Conservation (phyloP, 2,797 vertebrate species). For the Mallotus villosus region DNA sequence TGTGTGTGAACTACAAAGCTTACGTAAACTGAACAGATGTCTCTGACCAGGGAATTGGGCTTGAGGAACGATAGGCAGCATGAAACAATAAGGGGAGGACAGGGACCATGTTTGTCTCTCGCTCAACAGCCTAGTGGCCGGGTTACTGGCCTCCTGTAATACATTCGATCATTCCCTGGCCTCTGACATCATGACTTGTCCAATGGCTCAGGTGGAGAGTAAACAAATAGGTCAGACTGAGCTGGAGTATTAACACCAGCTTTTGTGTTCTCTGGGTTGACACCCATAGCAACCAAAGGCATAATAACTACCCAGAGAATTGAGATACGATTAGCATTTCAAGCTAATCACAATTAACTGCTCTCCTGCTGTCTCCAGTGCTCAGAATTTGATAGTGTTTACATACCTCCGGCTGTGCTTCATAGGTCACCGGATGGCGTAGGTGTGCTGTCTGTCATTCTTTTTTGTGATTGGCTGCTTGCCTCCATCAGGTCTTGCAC, state of each 20-base stretch:
- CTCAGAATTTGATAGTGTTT: slow-evolving; percentile 16
- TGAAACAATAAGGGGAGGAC: neutral
- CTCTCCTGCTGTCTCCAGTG: slow-evolving; percentile 7
- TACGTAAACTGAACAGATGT: slow-evolving; percentile 30
- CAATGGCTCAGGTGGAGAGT: neutral
- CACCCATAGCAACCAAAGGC: slow-evolving; percentile 12
- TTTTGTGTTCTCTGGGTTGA: neutral
- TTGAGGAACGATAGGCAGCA: neutral
- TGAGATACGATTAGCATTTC: slow-evolving; percentile 22
- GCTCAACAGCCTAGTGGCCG: neutral
- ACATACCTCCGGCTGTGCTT: neutral
- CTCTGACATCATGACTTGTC: neutral
- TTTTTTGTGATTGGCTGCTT: slow-evolving; percentile 19
- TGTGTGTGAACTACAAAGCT: neutral
- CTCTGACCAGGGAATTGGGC: slow-evolving; percentile 12
- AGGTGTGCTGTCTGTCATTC: neutral
- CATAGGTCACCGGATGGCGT: slow-evolving; percentile 25
- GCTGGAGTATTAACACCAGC: neutral
- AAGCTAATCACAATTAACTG: neutral
- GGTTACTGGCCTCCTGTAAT: too few species aligned
- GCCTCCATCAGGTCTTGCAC: slow-evolving; percentile 17
- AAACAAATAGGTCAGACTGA: slow-evolving; percentile 3
- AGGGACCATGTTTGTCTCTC: neutral
- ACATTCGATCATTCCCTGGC: neutral
- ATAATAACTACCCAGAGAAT: neutral